Percentiles rank a stretch among this genome's conserved stretches.
Evolutionary conservation across 35 echinoderm and acorn worm species (phyloP).

Genomic region (Anneissia japonica): DNA sequence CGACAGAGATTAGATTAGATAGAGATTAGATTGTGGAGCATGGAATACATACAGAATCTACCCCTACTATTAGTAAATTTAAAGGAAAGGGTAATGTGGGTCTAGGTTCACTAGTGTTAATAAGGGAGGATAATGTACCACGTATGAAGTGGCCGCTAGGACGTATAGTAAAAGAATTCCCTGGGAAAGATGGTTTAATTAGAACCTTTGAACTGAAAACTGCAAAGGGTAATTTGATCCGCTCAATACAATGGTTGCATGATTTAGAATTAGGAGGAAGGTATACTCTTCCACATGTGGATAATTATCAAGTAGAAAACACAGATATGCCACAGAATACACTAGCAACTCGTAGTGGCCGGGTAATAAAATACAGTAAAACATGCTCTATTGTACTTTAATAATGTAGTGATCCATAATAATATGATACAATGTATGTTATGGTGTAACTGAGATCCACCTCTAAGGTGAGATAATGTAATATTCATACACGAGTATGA

Average conservation of each 20-base stretch:
- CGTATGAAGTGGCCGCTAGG: conserved; percentile 38
- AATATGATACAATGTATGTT: no score
- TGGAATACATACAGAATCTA: conserved; percentile 27
- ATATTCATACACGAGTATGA: no score
- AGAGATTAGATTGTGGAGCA: conserved; percentile 7
- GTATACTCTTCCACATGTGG: not conserved
- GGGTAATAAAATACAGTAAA: no score
- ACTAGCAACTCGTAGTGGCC: no score
- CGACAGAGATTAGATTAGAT: conserved; percentile 7
- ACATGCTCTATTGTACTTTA: no score
- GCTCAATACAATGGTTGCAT: conserved; percentile 22
- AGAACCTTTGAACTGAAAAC: conserved; percentile 21
- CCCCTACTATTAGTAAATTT: conserved; percentile 29
- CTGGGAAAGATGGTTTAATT: not conserved
- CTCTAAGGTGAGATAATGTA: no score
- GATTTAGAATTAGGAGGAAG: conserved; percentile 23
- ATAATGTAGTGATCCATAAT: no score
- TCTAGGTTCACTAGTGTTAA: not conserved
- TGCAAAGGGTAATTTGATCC: conserved; percentile 18
- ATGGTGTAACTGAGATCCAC: no score
- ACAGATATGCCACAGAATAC: no score
- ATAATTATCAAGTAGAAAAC: no score
- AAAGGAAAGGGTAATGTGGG: conserved; percentile 11
- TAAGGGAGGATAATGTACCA: conserved; percentile 21
- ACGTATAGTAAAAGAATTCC: not conserved